Evolutionary conservation across 2,113 vertebrate species (phyloP).

Genomic region (Megalops atlanticus): DNA sequence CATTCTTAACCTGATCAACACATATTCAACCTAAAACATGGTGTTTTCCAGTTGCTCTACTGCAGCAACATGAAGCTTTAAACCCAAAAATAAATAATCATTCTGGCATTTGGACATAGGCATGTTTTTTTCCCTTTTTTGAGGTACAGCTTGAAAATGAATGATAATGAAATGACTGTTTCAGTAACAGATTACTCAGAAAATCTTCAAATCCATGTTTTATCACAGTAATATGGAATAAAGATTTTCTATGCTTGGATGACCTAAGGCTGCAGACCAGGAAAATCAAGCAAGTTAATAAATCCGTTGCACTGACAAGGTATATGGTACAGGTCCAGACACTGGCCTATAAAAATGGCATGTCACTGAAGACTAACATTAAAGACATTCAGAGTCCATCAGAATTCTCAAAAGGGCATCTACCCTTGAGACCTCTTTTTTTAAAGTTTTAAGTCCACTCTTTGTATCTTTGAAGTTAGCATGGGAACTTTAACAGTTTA

Average conservation of each 20-base stretch:
- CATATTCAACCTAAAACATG: no score
- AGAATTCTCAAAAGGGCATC: background rate
- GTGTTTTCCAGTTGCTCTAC: background rate
- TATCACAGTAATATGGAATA: no score
- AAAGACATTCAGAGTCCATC: background rate
- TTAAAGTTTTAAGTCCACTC: no score
- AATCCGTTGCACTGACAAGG: background rate
- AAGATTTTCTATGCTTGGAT: background rate
- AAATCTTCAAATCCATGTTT: no score
- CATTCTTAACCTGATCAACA: no score
- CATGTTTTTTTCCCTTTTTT: no score
- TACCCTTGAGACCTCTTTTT: no score
- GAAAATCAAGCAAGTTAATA: background rate
- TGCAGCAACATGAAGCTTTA: background rate
- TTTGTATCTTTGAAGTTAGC: background rate
- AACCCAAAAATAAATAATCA: background rate
- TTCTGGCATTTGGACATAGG: background rate
- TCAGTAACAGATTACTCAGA: no score
- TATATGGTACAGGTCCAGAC: background rate
- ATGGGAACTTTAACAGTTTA: background rate
- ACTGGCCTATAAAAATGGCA: background rate
- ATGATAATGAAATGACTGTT: background rate
- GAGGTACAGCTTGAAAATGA: no score
- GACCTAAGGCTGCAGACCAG: background rate
- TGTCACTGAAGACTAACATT: background rate